Conservation (phyloP, 2,888 invertebrate species). For the Creontiades dilutus region DNA sequence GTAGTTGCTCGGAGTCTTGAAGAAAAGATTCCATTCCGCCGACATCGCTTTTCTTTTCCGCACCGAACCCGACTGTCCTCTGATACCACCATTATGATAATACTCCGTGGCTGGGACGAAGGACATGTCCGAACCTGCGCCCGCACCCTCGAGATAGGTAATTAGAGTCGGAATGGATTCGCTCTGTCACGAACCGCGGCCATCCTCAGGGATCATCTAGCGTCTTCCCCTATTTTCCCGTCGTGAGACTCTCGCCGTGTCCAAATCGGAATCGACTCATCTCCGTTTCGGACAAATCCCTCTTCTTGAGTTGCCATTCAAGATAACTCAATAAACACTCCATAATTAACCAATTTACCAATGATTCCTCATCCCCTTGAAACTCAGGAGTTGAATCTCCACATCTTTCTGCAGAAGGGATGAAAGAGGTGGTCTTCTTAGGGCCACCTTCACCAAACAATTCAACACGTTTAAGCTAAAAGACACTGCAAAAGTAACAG, state of each 20-base stretch:
- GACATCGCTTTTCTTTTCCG: background rate
- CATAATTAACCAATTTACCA: too few relatives aligned
- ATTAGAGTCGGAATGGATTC: constrained; percentile 55
- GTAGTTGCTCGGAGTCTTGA: background rate
- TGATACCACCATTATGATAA: constrained; percentile 14
- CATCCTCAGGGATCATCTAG: background rate
- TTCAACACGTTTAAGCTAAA: too few relatives aligned
- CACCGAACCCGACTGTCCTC: background rate
- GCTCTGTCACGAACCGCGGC: constrained; percentile 51
- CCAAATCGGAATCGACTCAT: background rate
- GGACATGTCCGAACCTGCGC: constrained; percentile 22
- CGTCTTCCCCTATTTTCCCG: background rate
- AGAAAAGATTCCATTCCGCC: background rate
- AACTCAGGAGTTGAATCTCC: too few relatives aligned
- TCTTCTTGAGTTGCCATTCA: too few relatives aligned
- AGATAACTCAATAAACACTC: too few relatives aligned
- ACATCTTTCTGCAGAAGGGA: too few relatives aligned
- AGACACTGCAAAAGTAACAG: too few relatives aligned
- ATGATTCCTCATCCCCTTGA: too few relatives aligned
- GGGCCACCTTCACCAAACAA: too few relatives aligned
- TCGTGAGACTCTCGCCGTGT: background rate
- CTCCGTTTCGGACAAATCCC: background rate
- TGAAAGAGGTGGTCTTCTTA: too few relatives aligned
- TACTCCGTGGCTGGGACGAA: background rate
- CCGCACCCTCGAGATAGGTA: constrained; percentile 39